phyloP scores from a whole-genome alignment of 1,140 invertebrate genomes.

The Drosophila trapezifrons region DNA sequence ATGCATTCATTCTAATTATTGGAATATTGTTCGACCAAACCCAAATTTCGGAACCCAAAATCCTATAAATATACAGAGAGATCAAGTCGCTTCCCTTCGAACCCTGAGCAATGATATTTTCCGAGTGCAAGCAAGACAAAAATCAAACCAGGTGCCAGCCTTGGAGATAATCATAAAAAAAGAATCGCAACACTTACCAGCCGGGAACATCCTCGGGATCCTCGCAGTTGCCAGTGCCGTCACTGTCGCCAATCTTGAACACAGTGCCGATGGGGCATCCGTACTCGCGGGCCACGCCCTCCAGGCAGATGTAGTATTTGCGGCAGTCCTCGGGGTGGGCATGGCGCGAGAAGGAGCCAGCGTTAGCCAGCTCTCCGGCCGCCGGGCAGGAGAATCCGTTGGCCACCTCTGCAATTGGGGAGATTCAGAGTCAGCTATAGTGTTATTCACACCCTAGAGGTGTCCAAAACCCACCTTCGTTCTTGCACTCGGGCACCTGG shows the following conservation, averaged over 20 bases:
- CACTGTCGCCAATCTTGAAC: conserved; percentile 95
- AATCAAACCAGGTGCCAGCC: conserved; percentile 53
- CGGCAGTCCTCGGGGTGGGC: conserved; percentile 97
- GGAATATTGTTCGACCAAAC: not conserved
- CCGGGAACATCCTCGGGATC: conserved; percentile 96
- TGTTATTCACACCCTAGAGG: fast-evolving
- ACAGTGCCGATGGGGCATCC: conserved; percentile 97
- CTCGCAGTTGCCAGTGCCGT: conserved; percentile 95
- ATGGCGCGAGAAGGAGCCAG: conserved; percentile 96
- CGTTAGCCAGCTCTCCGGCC: conserved; percentile 90
- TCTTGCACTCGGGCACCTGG: conserved; percentile 95
- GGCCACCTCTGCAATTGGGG: conserved; percentile 89
- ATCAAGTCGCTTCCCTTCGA: not conserved
- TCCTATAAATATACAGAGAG: not conserved
- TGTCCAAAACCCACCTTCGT: conserved; percentile 87
- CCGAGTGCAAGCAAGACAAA: conserved; percentile 54
- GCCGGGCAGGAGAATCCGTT: conserved; percentile 95
- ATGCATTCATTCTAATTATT: not conserved
- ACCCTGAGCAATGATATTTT: not conserved
- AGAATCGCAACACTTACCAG: conserved; percentile 89
- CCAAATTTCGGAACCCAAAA: not conserved
- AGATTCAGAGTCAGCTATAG: not conserved
- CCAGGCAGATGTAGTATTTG: conserved; percentile 97
- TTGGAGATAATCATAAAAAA: conserved; percentile 1
- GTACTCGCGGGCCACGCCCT: conserved; percentile 95